Conservation (phyloP, 1,140 invertebrate genomes). For the Pinna nobilis region DNA sequence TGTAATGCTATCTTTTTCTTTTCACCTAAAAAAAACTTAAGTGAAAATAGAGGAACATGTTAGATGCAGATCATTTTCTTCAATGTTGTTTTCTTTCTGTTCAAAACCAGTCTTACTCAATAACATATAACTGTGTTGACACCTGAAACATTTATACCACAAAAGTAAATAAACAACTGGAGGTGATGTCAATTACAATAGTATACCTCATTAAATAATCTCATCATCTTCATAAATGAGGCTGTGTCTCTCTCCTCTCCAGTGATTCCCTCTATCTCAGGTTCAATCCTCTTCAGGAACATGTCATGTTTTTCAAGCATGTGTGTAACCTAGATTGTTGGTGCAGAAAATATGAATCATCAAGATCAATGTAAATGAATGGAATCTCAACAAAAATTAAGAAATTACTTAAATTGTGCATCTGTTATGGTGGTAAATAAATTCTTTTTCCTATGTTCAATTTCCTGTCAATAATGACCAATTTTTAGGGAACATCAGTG, state of each 20-base stretch:
- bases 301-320: constrained; percentile 70
- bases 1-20: no score
- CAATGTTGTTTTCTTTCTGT: no score
- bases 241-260: constrained; percentile 73
- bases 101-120: no score
- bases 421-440: not conserved
- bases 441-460: not conserved
- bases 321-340: constrained; percentile 72
- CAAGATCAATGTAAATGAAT: not conserved
- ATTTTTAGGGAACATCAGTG: no score
- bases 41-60: no score
- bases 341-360: no score
- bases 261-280: constrained; percentile 75
- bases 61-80: no score
- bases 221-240: constrained; percentile 75
- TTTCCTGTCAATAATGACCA: constrained; percentile 3
- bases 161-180: not conserved
- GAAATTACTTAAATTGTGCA: not conserved
- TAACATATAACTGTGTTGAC: no score
- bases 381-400: not conserved
- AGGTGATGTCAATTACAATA: not conserved
- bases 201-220: constrained; percentile 73
- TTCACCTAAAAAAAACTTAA: no score
- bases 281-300: constrained; percentile 73
- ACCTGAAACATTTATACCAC: not conserved